Conservation (phyloP, 2,888 invertebrate genomes). For the Drosophila infuscata region DNA sequence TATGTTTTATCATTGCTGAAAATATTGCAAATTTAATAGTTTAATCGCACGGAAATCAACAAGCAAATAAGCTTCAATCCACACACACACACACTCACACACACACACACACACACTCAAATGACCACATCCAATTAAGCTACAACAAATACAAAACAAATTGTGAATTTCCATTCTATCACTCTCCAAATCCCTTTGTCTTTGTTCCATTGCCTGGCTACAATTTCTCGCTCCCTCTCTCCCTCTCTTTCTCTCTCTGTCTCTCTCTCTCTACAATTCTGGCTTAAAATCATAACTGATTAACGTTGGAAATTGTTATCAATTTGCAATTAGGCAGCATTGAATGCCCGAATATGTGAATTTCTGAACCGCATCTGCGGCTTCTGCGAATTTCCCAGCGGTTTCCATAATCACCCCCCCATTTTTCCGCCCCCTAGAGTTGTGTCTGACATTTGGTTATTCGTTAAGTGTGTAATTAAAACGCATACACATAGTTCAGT, state of each 20-base stretch:
- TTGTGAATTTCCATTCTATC: conserved; percentile 60
- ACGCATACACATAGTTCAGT: no score
- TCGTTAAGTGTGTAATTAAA: background rate
- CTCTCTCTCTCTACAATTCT: background rate
- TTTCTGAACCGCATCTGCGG: conserved; percentile 60
- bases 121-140: background rate
- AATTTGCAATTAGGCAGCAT: conserved; percentile 73
- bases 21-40: conserved; percentile 68
- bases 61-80: conserved; percentile 39
- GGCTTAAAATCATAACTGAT: conserved; percentile 69
- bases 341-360: conserved; percentile 3
- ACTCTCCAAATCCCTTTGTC: background rate
- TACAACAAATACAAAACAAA: conserved; percentile 63
- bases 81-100: background rate
- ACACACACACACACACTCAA: background rate
- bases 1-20: conserved; percentile 11
- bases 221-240: background rate
- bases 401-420: conserved; percentile 33
- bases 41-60: conserved; percentile 60
- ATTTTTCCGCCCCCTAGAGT: background rate
- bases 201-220: background rate
- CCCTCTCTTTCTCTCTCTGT: no score
- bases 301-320: conserved; percentile 75
- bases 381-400: conserved; percentile 56
- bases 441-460: conserved; percentile 10